phyloP scores from a whole-genome alignment of 2,888 invertebrate species.

The Hypsopygia costalis region DNA sequence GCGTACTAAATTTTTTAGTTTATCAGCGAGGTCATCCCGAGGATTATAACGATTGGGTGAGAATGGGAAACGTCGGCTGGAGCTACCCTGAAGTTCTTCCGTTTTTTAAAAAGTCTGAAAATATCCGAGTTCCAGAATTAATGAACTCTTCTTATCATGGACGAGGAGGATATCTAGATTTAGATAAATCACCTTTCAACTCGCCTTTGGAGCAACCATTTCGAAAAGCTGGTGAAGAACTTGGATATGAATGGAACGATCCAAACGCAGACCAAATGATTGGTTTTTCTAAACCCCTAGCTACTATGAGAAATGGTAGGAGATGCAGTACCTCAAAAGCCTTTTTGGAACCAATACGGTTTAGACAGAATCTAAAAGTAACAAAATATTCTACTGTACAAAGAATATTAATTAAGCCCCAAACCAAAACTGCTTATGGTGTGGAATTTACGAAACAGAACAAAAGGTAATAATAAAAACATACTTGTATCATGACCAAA shows the following conservation, averaged over 20 bases:
- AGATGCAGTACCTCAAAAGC: conserved; percentile 91
- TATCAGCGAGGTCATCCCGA: conserved; percentile 89
- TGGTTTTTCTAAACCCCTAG: conserved; percentile 87
- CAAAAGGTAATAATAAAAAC: conserved; percentile 51
- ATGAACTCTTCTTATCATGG: conserved; percentile 85
- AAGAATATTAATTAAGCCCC: conserved; percentile 83
- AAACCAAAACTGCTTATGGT: conserved; percentile 81
- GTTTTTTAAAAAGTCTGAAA: conserved; percentile 90
- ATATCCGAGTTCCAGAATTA: conserved; percentile 79
- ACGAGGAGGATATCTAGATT: conserved; percentile 83
- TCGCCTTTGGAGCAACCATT: conserved; percentile 84
- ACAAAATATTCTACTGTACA: conserved; percentile 85
- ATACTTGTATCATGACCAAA: no score
- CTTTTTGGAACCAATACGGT: conserved; percentile 85
- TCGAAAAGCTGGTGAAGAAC: conserved; percentile 83
- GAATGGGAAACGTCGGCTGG: conserved; percentile 90
- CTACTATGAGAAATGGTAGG: conserved; percentile 85
- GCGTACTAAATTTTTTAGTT: conserved; percentile 89
- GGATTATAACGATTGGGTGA: conserved; percentile 92
- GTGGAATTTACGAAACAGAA: conserved; percentile 85
- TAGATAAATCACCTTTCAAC: conserved; percentile 83
- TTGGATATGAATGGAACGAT: conserved; percentile 86
- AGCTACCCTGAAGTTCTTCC: conserved; percentile 85
- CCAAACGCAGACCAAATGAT: conserved; percentile 83
- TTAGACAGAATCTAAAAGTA: conserved; percentile 85